These are phyloP conservation scores for Ardeotis arabs DNA, from an alignment of 2,113 vertebrate species.

Conservation along the genomic window DNA sequence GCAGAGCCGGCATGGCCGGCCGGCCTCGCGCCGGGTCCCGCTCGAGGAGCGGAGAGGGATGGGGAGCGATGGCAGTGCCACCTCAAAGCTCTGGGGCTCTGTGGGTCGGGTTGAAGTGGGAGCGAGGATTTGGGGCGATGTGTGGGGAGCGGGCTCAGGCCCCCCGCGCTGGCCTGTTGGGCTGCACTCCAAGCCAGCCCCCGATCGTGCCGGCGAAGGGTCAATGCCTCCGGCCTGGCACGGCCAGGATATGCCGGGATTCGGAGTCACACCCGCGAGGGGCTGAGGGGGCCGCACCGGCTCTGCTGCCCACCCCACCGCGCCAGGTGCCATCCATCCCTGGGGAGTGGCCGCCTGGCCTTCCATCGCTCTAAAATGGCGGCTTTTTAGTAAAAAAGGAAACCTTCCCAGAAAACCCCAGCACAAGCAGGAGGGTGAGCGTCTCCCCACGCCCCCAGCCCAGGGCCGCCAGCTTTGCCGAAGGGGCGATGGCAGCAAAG, in stretches of 20 bases:
- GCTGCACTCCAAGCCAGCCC: not conserved
- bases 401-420: not conserved
- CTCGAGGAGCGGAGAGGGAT: not conserved
- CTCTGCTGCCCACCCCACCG: rapidly evolving
- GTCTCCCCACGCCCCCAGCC: not conserved
- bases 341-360: rapidly evolving
- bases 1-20: not conserved
- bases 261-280: not conserved
- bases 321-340: not conserved
- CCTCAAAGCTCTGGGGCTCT: not conserved
- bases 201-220: not conserved
- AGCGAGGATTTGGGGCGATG: not conserved
- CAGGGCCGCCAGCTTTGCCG: rapidly evolving
- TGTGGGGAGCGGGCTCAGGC: not conserved
- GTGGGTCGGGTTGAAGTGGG: not conserved
- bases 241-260: not conserved
- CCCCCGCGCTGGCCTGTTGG: not conserved
- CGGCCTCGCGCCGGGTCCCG: rapidly evolving
- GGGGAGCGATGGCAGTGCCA: rapidly evolving
- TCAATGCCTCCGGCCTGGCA: not conserved
- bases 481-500: rapidly evolving
- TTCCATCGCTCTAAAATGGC: not conserved
- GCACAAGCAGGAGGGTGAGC: not conserved
- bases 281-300: rapidly evolving
- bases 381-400: not conserved